Conservation (phyloP, 2,888 invertebrate genomes). For the Mesochorus sp. region DNA sequence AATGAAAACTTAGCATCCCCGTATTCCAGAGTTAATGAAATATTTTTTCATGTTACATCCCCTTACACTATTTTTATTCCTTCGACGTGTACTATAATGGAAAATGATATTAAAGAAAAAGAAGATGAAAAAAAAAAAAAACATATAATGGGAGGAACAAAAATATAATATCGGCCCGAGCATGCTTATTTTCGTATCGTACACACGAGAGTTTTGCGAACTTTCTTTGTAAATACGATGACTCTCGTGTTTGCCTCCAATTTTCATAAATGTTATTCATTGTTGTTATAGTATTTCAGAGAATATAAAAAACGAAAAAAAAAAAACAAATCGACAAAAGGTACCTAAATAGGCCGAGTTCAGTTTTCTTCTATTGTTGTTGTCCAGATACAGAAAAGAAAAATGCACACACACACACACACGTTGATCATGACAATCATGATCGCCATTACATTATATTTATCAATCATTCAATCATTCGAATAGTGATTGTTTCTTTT, state of each 20-base stretch:
- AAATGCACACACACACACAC: conserved; percentile 1
- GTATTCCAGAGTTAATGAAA: conserved; percentile 60
- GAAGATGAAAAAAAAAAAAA: neutral
- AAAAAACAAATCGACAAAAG: no score
- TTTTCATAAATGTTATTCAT: conserved; percentile 60
- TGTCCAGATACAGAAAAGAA: conserved; percentile 1
- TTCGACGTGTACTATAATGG: conserved; percentile 52
- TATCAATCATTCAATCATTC: conserved; percentile 20
- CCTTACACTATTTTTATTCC: conserved; percentile 55
- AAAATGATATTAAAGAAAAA: conserved; percentile 4
- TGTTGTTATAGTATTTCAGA: conserved; percentile 63
- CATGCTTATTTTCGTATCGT: conserved; percentile 61
- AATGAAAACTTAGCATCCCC: conserved; percentile 45
- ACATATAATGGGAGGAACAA: no score
- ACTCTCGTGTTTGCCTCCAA: conserved; percentile 56
- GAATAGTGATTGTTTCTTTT: conserved; percentile 4
- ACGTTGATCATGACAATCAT: neutral
- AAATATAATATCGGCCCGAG: conserved; percentile 52
- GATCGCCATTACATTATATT: neutral
- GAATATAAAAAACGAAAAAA: conserved; percentile 52
- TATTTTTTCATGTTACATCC: conserved; percentile 61
- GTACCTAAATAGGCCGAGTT: conserved; percentile 35
- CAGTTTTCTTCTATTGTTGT: conserved; percentile 25
- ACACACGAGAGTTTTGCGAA: conserved; percentile 52
- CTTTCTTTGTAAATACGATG: conserved; percentile 59